A percentile compares a stretch with the other conserved stretches of the same genome.
phyloP scores from a whole-genome alignment of 2,888 invertebrate species.

The Junonia oenone region DNA sequence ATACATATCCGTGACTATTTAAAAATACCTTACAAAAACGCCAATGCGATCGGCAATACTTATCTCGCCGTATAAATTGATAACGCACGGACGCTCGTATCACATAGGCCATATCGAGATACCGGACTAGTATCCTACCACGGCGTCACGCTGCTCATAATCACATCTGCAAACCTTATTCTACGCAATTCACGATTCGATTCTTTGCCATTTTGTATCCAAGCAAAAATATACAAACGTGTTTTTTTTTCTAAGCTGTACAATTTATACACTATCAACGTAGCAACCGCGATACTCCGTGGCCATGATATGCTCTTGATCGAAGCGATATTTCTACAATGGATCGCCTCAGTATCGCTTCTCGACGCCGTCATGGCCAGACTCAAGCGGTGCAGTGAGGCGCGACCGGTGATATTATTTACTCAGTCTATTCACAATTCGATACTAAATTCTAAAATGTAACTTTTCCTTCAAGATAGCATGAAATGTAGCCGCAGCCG shows the following conservation, averaged over 20 bases:
- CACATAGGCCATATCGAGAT: constrained; percentile 24
- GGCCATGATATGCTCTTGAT: constrained; percentile 25
- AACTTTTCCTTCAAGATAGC: constrained; percentile 16
- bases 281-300: constrained; percentile 43
- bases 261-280: constrained; percentile 64
- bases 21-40: constrained; percentile 51
- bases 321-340: too few species aligned
- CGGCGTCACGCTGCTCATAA: constrained; percentile 25
- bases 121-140: constrained; percentile 14
- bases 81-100: constrained; percentile 27
- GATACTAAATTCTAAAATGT: constrained; percentile 42
- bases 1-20: constrained; percentile 64
- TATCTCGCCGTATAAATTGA: constrained; percentile 25
- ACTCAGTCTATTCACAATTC: constrained; percentile 57
- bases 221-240: constrained; percentile 76
- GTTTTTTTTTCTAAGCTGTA: constrained; percentile 58
- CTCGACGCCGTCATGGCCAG: constrained; percentile 9
- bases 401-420: constrained; percentile 26
- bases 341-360: too few species aligned
- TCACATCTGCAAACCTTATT: constrained; percentile 48
- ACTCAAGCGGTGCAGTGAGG: constrained; percentile 14
- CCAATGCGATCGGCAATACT: constrained; percentile 37
- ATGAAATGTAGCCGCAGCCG: not conserved
- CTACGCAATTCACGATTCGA: constrained; percentile 44
- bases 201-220: constrained; percentile 54